phyloP scores from a whole-genome alignment of 2,888 invertebrate genomes.

The Oscheius onirici region DNA sequence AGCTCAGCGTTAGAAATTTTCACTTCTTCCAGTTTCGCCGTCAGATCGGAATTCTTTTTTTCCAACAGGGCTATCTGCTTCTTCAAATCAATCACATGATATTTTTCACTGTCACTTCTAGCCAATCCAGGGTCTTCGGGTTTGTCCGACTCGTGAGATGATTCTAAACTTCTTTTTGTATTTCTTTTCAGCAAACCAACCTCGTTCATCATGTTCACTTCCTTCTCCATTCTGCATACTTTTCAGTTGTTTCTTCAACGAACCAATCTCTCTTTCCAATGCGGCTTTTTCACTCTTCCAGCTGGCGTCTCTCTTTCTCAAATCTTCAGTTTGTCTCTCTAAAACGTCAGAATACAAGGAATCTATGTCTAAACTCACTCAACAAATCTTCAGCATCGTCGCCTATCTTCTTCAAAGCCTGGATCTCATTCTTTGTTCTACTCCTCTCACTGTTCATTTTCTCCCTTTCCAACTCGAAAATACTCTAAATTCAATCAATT shows the following conservation, averaged over 20 bases:
- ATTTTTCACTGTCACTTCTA: conserved; percentile 49
- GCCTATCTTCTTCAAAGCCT: conserved; percentile 62
- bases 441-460: conserved; percentile 66
- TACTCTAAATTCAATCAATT: conserved; percentile 33
- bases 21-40: conserved; percentile 52
- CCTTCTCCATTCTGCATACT: conserved; percentile 41
- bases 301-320: conserved; percentile 42
- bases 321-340: conserved; percentile 50
- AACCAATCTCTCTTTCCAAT: conserved; percentile 50
- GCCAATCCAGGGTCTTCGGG: conserved; percentile 38
- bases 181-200: background rate
- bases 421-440: conserved; percentile 64
- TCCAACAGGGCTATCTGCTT: conserved; percentile 58
- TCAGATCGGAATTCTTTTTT: conserved; percentile 57
- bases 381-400: conserved; percentile 65
- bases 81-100: conserved; percentile 56
- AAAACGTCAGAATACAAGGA: conserved; percentile 17
- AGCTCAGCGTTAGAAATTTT: conserved; percentile 65
- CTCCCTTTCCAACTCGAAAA: conserved; percentile 67
- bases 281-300: conserved; percentile 51
- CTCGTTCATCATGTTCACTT: conserved; percentile 37
- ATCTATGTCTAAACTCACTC: conserved; percentile 48
- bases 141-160: conserved; percentile 42
- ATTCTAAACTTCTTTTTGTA: conserved; percentile 36
- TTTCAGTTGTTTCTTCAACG: conserved; percentile 52